A percentile compares a stretch with the other conserved stretches of the same genome.
Evolutionary conservation across 2,797 vertebrate species (phyloP).

Genomic region (Poecilia wingei): DNA sequence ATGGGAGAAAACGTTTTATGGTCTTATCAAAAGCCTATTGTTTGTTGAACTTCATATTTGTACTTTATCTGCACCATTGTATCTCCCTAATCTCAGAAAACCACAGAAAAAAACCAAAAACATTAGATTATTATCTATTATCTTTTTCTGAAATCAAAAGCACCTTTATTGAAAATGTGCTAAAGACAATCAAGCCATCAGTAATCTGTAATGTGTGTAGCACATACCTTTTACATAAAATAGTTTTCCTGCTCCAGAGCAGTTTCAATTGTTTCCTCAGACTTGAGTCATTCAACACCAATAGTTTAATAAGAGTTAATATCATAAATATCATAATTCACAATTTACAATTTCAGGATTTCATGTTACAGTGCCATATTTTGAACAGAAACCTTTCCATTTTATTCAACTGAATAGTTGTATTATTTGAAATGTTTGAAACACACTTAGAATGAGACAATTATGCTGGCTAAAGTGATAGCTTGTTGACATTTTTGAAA

Average conservation of each 20-base stretch:
- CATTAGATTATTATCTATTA: background rate
- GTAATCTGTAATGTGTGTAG: background rate
- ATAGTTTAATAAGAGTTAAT: background rate
- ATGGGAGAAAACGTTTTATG: background rate
- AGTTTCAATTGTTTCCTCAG: background rate
- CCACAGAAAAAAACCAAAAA: background rate
- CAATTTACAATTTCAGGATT: background rate
- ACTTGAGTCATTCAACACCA: background rate
- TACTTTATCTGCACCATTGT: background rate
- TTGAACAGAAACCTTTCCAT: background rate
- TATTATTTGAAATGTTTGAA: background rate
- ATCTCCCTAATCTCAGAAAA: constrained; percentile 11
- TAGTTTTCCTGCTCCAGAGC: background rate
- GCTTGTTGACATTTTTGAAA: background rate
- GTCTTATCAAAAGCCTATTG: background rate
- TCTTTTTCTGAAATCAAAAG: constrained; percentile 32
- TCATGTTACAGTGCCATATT: background rate
- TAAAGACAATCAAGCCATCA: constrained; percentile 16
- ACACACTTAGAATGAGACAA: background rate
- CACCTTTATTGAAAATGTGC: constrained; percentile 16
- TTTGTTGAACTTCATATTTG: background rate
- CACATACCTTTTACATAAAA: background rate
- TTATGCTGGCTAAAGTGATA: background rate
- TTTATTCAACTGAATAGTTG: background rate
- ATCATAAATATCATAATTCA: too few relatives aligned